Evolutionary conservation across 92 coral and sea anemone species (phyloP), one percentile per base, ranked within the genome.

Genomic region (Parazoanthus swiftii): DNA sequence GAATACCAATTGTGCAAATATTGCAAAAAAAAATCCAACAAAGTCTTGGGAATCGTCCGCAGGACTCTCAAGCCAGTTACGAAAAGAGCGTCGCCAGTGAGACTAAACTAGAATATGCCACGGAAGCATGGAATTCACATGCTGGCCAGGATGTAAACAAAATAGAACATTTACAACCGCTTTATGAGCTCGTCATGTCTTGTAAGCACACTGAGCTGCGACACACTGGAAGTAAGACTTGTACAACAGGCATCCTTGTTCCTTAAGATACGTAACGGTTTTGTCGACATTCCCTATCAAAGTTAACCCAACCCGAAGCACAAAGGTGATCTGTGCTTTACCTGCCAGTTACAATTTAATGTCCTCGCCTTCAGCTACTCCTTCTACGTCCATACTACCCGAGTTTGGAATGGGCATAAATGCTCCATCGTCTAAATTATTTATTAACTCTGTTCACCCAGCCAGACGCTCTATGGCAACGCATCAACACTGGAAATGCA

Each of bases 201-300:
- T 65, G 86, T 85, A 42, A 48, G 74, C 51, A 21, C 85, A 71
- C 88, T 89, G 92, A 85, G 39, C 88, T 89, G 89, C 85, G 92
- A 85, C 84, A 72, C 92, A 33, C 77, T 89, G 54, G 92, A 89
- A 46, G 26, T 67, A 68, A 68, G 89, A 50, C 65, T 89, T 43
- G 63, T 67, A 59, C 58, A 78, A 35, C 92, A 89, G 79, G 85
- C 82, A 73, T 76, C 74, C 59, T 74, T 83, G 36, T 89, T 71
- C 83, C 74, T 83, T 56, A 46, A 46, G 51, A 46, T 46, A 46
- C 51, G 51, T 46, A 89, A 81, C 37, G 58, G 76, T 67, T 56
- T 68, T 35, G 89, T 74, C 11, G 33, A 29, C 0, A 29, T 29
- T 29, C 33, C 33, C 33, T 29, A 29, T 29, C 33, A 29, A 29